phyloP scores from a whole-genome alignment of 2,888 invertebrate genomes.

The Acrobasis consociella region DNA sequence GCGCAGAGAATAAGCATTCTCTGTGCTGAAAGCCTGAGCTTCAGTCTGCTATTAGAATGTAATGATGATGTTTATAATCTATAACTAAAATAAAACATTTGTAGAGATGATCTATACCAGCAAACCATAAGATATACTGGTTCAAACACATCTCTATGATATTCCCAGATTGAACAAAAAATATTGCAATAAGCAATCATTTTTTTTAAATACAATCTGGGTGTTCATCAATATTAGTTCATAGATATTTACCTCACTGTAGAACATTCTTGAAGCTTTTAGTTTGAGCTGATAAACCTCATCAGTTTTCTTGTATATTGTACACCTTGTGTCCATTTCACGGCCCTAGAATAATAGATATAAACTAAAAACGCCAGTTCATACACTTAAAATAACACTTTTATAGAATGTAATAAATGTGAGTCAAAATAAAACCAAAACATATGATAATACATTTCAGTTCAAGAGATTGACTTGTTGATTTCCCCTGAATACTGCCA shows the following conservation, averaged over 20 bases:
- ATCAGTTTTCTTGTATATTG: constrained; percentile 99
- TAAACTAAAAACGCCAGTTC: not conserved
- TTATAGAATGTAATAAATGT: constrained; percentile 36
- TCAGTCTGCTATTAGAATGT: too few species aligned
- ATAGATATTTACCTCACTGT: constrained; percentile 85
- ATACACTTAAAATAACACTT: not conserved
- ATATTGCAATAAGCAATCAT: constrained; percentile 29
- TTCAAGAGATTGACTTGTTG: constrained; percentile 49
- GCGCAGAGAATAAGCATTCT: too few species aligned
- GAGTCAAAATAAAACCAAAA: constrained; percentile 53
- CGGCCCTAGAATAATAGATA: constrained; percentile 84
- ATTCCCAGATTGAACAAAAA: constrained; percentile 41
- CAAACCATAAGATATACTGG: constrained; percentile 39
- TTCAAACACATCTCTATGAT: constrained; percentile 55
- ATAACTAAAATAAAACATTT: constrained; percentile 22
- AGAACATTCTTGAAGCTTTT: constrained; percentile 97
- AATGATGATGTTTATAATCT: not conserved
- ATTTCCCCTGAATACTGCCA: constrained; percentile 66
- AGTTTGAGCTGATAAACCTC: constrained; percentile 98
- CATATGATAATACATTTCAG: constrained; percentile 41
- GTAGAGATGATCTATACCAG: constrained; percentile 56
- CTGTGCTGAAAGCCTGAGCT: too few species aligned
- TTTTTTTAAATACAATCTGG: constrained; percentile 24
- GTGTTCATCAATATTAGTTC: constrained; percentile 7
- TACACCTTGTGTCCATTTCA: constrained; percentile 96